Evolutionary conservation across 1,140 invertebrate genomes (phyloP).

Genomic region (Rhagoletis pomonella): DNA sequence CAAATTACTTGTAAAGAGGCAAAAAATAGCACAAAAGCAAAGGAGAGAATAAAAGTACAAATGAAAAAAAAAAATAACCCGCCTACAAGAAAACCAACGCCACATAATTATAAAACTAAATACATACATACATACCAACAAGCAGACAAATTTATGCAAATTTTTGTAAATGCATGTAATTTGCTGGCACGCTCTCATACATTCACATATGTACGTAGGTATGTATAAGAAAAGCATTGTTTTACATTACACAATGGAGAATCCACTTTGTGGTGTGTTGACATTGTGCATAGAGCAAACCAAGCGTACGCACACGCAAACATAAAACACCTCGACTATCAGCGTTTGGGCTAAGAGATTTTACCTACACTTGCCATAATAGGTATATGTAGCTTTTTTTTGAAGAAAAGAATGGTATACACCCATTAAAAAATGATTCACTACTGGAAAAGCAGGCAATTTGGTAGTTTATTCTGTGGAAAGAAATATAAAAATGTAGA

Average conservation of each 20-base stretch:
- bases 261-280: constrained; percentile 8
- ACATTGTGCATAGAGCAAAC: neutral
- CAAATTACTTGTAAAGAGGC: neutral
- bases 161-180: neutral
- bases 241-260: neutral
- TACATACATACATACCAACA: too few species aligned
- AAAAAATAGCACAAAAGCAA: neutral
- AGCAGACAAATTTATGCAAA: neutral
- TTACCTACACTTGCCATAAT: too few species aligned
- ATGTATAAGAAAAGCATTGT: neutral
- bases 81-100: neutral
- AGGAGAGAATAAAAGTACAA: neutral
- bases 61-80: neutral
- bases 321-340: too few species aligned
- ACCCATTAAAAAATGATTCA: too few species aligned
- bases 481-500: too few species aligned
- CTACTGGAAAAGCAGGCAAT: too few species aligned
- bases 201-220: neutral
- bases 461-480: too few species aligned
- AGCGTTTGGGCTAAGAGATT: too few species aligned
- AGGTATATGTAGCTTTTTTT: too few species aligned
- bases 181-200: neutral
- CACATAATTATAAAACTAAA: constrained; percentile 8
- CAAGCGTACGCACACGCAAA: too few species aligned
- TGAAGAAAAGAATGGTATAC: too few species aligned